Evolutionary conservation across 1,140 invertebrate genomes (phyloP).

Genomic region (Pseudoatta argentina): DNA sequence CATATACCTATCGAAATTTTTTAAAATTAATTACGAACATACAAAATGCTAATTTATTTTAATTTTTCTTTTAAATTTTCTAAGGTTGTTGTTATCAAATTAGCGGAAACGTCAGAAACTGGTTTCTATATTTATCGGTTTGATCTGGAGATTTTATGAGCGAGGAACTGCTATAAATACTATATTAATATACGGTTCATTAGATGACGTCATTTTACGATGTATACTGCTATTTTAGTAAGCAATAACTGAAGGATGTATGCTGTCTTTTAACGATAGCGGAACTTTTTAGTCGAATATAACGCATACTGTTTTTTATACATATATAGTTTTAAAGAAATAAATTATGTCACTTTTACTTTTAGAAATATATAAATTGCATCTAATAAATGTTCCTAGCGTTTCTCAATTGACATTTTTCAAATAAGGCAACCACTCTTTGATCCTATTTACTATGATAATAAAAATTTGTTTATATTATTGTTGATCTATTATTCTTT

Average conservation of each 20-base stretch:
- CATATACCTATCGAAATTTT: neutral
- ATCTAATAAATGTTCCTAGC: neutral
- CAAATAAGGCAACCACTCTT: neutral
- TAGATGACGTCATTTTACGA: conserved; percentile 80
- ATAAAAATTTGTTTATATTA: neutral
- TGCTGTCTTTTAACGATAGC: neutral
- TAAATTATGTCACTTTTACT: neutral
- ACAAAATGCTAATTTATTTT: neutral
- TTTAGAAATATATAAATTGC: neutral
- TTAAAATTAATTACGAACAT: neutral
- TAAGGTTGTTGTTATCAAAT: conserved; percentile 18
- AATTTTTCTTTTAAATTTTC: neutral
- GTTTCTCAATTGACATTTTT: neutral
- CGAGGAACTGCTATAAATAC: conserved; percentile 77
- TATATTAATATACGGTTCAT: conserved; percentile 76
- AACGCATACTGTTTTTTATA: neutral
- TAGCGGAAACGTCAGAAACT: conserved; percentile 56
- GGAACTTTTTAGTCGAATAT: conserved; percentile 24
- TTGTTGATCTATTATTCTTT: neutral
- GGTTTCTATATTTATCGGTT: conserved; percentile 76
- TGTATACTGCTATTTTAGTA: conserved; percentile 74
- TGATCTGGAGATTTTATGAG: conserved; percentile 72
- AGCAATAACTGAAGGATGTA: conserved; percentile 55
- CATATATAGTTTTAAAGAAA: neutral
- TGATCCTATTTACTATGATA: neutral